phyloP scores from a whole-genome alignment of 2,113 vertebrate genomes.

The Ondatra zibethicus region DNA sequence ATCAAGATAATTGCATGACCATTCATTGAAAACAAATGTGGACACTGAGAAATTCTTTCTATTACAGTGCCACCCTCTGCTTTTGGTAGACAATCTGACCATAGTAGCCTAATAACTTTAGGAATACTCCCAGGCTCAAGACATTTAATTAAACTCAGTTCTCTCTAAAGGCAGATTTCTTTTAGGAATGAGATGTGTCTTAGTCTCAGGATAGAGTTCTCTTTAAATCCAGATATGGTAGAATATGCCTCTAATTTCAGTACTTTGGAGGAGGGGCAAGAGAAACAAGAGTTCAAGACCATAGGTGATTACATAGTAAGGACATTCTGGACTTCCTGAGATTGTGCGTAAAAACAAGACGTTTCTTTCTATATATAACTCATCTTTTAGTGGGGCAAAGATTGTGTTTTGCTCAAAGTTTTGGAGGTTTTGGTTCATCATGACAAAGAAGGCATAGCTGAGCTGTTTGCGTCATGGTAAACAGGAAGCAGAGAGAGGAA shows the following conservation, averaged over 20 bases:
- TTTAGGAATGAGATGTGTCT: not conserved
- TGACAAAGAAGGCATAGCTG: not conserved
- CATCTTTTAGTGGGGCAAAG: not conserved
- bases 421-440: not conserved
- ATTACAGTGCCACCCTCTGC: not conserved
- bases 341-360: not conserved
- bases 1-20: constrained; percentile 4
- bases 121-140: not conserved
- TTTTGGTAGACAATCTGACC: constrained; percentile 1
- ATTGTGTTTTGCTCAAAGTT: not conserved
- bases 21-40: constrained; percentile 37
- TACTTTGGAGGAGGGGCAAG: not conserved
- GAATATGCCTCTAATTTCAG: not conserved
- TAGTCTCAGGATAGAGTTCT: not conserved
- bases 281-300: not conserved
- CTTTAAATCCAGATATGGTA: not conserved
- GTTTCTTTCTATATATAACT: constrained; percentile 15
- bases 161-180: not conserved
- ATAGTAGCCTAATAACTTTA: constrained; percentile 25
- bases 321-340: not conserved
- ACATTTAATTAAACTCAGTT: not conserved
- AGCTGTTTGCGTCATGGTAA: not conserved
- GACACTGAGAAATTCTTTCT: not conserved
- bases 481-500: not conserved
- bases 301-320: not conserved